Conservation (phyloP, 2,113 vertebrate species). For the Sciurus niger region DNA sequence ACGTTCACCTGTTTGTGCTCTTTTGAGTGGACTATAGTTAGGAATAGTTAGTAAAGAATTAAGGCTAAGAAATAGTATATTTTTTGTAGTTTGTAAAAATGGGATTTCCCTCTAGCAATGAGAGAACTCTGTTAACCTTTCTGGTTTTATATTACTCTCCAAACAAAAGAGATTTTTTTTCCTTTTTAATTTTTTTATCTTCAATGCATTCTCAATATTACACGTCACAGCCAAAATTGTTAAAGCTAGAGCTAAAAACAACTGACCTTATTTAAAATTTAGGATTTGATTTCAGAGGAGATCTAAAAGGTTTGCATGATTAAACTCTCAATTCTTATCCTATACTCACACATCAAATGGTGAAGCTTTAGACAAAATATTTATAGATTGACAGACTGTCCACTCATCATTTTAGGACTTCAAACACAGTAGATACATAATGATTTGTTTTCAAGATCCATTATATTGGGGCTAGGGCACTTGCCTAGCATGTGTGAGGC, state of each 20-base stretch:
- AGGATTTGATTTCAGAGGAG: constrained; percentile 3
- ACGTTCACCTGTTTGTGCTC: background rate
- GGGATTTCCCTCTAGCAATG: background rate
- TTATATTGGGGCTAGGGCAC: background rate
- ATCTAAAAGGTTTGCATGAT: background rate
- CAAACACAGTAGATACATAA: constrained; percentile 10
- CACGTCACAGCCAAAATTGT: background rate
- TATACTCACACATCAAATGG: background rate
- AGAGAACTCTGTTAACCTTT: background rate
- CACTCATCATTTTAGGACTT: background rate
- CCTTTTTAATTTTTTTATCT: background rate
- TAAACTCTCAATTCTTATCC: background rate
- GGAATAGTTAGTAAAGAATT: constrained; percentile 9
- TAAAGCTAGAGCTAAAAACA: background rate
- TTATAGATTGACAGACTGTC: background rate
- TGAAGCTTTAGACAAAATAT: constrained; percentile 21
- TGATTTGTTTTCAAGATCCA: constrained; percentile 30
- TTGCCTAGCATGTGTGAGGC: no score
- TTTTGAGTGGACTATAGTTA: constrained; percentile 17
- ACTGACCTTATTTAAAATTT: constrained; percentile 12
- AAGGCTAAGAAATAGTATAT: constrained; percentile 2
- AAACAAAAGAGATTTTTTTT: constrained; percentile 9
- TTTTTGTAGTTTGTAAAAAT: constrained; percentile 47
- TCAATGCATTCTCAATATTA: background rate
- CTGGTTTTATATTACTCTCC: background rate